phyloP scores from a whole-genome alignment of 2,888 invertebrate species.

The Tiliacea aurago region DNA sequence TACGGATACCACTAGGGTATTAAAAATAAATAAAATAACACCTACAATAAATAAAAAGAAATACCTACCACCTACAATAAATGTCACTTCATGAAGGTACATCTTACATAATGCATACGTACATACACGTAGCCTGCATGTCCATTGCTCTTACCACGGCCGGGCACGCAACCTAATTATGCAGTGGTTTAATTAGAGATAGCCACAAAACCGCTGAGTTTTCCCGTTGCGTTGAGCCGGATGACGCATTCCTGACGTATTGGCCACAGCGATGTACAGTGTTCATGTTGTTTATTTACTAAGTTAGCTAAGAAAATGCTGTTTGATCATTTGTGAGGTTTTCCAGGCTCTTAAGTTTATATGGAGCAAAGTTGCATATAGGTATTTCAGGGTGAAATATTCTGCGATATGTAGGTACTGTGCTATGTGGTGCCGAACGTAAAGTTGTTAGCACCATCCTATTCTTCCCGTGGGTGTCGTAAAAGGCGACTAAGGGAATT shows the following conservation, averaged over 20 bases:
- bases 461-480: too few relatives aligned
- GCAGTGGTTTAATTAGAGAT: conserved; percentile 78
- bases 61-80: too few relatives aligned
- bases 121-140: conserved; percentile 1
- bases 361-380: neutral
- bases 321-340: neutral
- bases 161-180: conserved; percentile 75
- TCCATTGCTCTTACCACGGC: conserved; percentile 31
- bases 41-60: too few relatives aligned
- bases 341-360: neutral
- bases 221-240: conserved; percentile 69
- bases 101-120: neutral
- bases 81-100: neutral
- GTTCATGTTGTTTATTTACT: conserved; percentile 8
- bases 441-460: too few relatives aligned
- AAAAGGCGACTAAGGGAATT: too few relatives aligned
- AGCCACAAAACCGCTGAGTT: conserved; percentile 72
- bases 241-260: conserved; percentile 60
- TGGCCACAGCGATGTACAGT: conserved; percentile 2
- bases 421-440: too few relatives aligned
- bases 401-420: neutral
- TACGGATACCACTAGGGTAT: too few relatives aligned
- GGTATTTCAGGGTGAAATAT: neutral
- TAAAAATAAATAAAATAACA: too few relatives aligned
- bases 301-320: neutral